Percentiles rank a stretch among this genome's conserved stretches.
These are phyloP conservation scores for Pagetopsis macropterus DNA, from an alignment of 2,797 vertebrate genomes.

Conservation along the genomic window DNA sequence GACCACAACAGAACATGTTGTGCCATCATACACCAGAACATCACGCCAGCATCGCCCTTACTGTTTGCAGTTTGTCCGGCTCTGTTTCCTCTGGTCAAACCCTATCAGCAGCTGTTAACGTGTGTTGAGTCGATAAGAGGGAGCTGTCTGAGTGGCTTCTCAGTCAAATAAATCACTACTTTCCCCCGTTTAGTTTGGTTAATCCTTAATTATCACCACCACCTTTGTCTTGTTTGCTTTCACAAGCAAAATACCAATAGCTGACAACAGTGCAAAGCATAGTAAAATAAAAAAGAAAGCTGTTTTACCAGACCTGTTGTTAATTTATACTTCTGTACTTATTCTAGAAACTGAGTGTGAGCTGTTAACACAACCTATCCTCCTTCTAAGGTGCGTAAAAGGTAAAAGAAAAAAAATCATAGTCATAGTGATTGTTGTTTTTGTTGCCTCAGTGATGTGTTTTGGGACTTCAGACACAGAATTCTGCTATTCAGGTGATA, in stretches of 20 bases:
- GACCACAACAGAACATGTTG: background rate
- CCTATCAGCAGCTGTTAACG: conserved; percentile 23
- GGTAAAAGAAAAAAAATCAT: too few species aligned
- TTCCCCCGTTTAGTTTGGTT: background rate
- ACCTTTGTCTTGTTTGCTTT: conserved; percentile 17
- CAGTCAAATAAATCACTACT: background rate
- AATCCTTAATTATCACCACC: background rate
- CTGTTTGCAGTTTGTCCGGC: background rate
- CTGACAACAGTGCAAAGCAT: background rate
- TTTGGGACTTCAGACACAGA: too few species aligned
- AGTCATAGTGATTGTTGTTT: too few species aligned
- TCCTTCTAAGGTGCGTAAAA: too few species aligned
- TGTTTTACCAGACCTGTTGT: background rate
- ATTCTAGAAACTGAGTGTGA: too few species aligned
- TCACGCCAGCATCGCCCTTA: background rate
- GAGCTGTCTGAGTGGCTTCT: conserved; percentile 16
- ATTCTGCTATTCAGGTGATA: too few species aligned
- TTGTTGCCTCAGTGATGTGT: too few species aligned
- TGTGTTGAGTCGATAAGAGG: background rate
- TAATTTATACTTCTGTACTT: background rate
- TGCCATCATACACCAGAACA: background rate
- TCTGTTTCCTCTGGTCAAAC: background rate
- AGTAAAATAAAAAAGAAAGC: background rate
- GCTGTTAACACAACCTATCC: too few species aligned
- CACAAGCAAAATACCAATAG: background rate